Percentiles rank a stretch among this genome's conserved stretches.
These are phyloP conservation scores for Elysia crispata DNA, from an alignment of 2,888 invertebrate genomes.

Conservation along the genomic window DNA sequence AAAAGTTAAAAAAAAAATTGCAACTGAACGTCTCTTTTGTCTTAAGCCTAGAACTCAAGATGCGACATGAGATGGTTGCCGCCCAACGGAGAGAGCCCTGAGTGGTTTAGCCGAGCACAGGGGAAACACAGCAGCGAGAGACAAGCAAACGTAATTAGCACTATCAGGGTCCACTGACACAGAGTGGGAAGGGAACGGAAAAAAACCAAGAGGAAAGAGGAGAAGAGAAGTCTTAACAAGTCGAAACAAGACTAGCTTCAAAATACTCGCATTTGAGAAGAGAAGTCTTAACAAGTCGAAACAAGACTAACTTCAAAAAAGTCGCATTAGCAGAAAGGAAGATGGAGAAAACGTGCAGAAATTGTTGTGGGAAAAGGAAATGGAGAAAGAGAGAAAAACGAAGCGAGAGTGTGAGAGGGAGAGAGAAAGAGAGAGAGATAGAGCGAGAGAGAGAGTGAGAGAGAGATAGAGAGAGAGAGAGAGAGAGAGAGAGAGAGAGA, in stretches of 20 bases:
- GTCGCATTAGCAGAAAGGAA: constrained; percentile 1
- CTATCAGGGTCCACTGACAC: too few relatives aligned
- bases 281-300: background rate
- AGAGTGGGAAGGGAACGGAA: background rate
- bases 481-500: constrained; percentile 24
- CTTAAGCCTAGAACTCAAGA: too few relatives aligned
- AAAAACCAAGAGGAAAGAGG: constrained; percentile 5
- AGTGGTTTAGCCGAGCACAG: background rate
- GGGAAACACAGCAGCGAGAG: background rate
- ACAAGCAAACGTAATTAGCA: background rate
- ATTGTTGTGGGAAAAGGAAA: background rate
- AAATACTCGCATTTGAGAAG: too few relatives aligned
- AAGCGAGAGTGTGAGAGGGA: constrained; percentile 5
- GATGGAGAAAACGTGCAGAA: background rate
- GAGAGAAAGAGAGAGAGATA: constrained; percentile 5
- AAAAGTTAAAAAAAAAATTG: too few relatives aligned
- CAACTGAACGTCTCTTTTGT: too few relatives aligned
- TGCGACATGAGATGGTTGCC: too few relatives aligned
- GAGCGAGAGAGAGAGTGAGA: constrained; percentile 18
- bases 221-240: background rate
- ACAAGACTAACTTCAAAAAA: background rate
- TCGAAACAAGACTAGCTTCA: background rate
- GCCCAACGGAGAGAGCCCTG: background rate
- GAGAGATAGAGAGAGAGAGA: constrained; percentile 2
- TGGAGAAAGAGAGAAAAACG: background rate